These are phyloP conservation scores for Ceyx erithaca DNA, from an alignment of 2,797 vertebrate species.

Conservation along the genomic window DNA sequence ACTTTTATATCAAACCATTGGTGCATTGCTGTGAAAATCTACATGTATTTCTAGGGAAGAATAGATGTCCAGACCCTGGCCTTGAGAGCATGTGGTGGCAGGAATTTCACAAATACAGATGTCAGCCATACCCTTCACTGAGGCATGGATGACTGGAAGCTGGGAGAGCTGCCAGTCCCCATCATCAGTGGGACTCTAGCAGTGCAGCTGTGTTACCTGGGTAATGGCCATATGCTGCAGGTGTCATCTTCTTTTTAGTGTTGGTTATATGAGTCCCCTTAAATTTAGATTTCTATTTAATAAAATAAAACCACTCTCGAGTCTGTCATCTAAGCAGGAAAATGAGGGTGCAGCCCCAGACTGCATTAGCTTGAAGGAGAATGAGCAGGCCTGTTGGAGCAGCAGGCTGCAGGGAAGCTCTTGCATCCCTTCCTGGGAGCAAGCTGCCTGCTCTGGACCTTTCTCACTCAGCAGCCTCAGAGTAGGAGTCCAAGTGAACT, in stretches of 20 bases:
- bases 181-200: not conserved
- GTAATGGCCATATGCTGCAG: not conserved
- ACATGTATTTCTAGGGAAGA: not conserved
- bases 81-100: not conserved
- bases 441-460: not conserved
- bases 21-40: not conserved
- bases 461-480: rapidly evolving
- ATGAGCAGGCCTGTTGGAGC: not conserved
- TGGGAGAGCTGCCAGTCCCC: not conserved
- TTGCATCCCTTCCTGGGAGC: not conserved
- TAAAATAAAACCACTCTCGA: not conserved
- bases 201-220: not conserved
- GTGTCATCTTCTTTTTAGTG: not conserved
- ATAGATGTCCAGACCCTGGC: not conserved
- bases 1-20: not conserved
- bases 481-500: not conserved
- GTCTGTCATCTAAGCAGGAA: not conserved
- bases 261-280: not conserved
- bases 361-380: not conserved
- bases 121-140: not conserved
- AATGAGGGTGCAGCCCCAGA: not conserved
- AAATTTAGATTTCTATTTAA: not conserved
- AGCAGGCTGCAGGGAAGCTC: not conserved
- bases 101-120: not conserved
- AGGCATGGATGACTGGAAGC: not conserved